Percentiles rank a stretch among this genome's conserved stretches.
These are phyloP conservation scores for Phalangium opilio DNA, from an alignment of 2,888 invertebrate genomes.

Conservation along the genomic window DNA sequence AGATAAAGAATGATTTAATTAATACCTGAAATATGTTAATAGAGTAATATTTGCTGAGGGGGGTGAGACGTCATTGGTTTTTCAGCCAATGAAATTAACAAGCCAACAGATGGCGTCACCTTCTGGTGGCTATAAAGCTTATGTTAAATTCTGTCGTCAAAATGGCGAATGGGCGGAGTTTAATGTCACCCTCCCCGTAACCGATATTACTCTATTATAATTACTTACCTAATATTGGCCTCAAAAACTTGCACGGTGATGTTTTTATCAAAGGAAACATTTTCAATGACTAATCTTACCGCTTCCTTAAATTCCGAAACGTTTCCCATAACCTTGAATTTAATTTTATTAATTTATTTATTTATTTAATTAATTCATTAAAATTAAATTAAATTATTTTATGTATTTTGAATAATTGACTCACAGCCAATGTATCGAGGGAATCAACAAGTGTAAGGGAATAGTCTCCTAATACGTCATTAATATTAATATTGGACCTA, in stretches of 20 bases:
- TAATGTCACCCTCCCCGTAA: too few species aligned
- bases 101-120: too few species aligned
- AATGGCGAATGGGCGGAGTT: too few species aligned
- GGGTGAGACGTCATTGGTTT: too few species aligned
- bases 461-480: slow-evolving; percentile 48
- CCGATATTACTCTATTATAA: slow-evolving; percentile 3
- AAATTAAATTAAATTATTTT: too few species aligned
- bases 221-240: slow-evolving; percentile 41
- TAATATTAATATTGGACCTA: slow-evolving; percentile 47
- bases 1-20: slow-evolving; percentile 11
- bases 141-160: too few species aligned
- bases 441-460: slow-evolving; percentile 44
- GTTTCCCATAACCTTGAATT: slow-evolving; percentile 38
- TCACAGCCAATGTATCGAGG: slow-evolving; percentile 42
- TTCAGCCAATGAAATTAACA: too few species aligned
- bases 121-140: background rate
- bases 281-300: slow-evolving; percentile 39
- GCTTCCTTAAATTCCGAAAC: slow-evolving; percentile 42
- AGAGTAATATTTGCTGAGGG: too few species aligned
- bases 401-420: slow-evolving; percentile 14
- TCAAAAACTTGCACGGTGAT: slow-evolving; percentile 48
- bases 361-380: slow-evolving; percentile 1
- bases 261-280: slow-evolving; percentile 43
- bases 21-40: background rate
- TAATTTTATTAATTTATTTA: slow-evolving; percentile 7